These are phyloP conservation scores for Drosophila affinis DNA, from an alignment of 2,888 invertebrate species.

Conservation along the genomic window DNA sequence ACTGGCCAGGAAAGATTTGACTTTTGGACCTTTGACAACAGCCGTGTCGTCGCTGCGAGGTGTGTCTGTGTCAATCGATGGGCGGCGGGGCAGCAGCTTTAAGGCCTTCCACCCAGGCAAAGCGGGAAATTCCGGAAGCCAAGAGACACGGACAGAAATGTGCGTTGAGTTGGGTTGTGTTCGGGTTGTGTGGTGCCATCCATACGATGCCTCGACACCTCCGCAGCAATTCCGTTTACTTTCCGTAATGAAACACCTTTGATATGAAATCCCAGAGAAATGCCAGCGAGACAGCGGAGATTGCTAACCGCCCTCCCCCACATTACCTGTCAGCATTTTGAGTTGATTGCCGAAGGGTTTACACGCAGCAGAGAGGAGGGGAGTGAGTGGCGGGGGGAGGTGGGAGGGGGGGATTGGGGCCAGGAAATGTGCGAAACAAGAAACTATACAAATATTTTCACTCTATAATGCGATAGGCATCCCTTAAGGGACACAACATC, in stretches of 20 bases:
- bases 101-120: background rate
- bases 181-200: too few species aligned
- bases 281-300: slow-evolving; percentile 42
- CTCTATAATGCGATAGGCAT: slow-evolving; percentile 28
- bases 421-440: slow-evolving; percentile 10
- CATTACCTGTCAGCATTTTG: slow-evolving; percentile 58
- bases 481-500: background rate
- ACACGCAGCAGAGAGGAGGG: too few species aligned
- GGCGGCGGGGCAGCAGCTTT: background rate
- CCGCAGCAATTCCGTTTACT: slow-evolving; percentile 15
- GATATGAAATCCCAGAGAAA: slow-evolving; percentile 44
- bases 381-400: too few species aligned
- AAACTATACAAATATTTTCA: slow-evolving; percentile 58
- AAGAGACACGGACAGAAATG: background rate
- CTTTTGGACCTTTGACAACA: slow-evolving; percentile 44
- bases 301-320: background rate
- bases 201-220: slow-evolving; percentile 16
- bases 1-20: slow-evolving; percentile 19
- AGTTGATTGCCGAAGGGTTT: slow-evolving; percentile 66
- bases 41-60: slow-evolving; percentile 4
- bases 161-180: background rate
- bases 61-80: slow-evolving; percentile 12
- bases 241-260: slow-evolving; percentile 35
- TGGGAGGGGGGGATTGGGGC: too few species aligned
- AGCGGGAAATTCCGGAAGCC: background rate